Evolutionary conservation across 2,888 invertebrate species (phyloP), one percentile per base, ranked within the genome.

Genomic region (Boloria selene): DNA sequence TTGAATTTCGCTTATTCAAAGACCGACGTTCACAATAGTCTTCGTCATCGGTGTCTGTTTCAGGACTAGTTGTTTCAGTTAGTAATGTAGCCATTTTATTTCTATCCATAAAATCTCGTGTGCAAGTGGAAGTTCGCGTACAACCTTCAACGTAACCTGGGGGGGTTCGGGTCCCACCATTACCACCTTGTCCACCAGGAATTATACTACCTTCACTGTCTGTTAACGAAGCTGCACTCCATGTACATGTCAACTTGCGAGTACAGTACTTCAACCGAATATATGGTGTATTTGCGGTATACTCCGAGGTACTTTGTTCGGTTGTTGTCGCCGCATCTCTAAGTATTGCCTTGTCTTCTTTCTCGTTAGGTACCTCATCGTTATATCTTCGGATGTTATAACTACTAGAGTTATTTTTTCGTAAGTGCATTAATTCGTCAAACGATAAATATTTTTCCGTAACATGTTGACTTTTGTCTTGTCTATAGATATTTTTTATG

Each of bases 401-500:
- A 50, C 65, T 64, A 4, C 63, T 70, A 22, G 77, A 73, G 66
- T 77, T 84, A n/a, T 81, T 73, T 77, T 86, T 90, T 71, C 89
- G 80, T 13, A 90, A 75, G 76, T 84, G 85, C 85, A 92, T 84
- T 70, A 92, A 75, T 73, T 92, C 90, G 68, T 91, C 88, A 77
- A 92, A 92, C 5, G 91, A 92, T 67, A 92, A 81, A 77, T 85
- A 89, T 74, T 86, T 91, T 76, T 90, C 91, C 31, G 87, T 87
- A 3, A 80, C 55, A 52, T 73, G 51, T 73, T 75, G 73, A 18
- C 70, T 68, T 44, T 72, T 70, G 13, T 55, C 64, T 42, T 70
- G 68, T 62, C 62, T 62, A 53, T 82, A 75, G 68, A 75, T 74
- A 38, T 72, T 71, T 70, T 72, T 75, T 59, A 90, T 77, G 54